Base-by-base conservation (phyloP, 1,140 invertebrate genomes). In the Drusus annulatus region DNA sequence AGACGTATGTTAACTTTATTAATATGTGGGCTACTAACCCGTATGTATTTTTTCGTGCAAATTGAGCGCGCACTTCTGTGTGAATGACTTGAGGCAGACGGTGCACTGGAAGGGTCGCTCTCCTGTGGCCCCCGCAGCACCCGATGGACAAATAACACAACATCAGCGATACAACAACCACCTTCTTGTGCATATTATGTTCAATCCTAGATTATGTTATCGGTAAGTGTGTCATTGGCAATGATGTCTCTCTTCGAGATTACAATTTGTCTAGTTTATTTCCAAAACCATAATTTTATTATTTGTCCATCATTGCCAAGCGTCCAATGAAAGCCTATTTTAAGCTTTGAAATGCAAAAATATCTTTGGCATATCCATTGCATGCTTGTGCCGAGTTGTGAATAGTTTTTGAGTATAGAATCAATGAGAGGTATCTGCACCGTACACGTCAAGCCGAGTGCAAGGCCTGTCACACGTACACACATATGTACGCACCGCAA, bases 11-110 rank as follows among this genome's bases (percentile, higher is more conserved):
- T 60, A 60, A 60, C 58, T 60, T 23, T 23, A 60, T 60, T 60
- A 60, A 60, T 60, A 60, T 60, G 23, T 60, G 58, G 58, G 58
- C 58, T 60, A 60, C 89, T 90, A 89, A 88, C 90, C 91, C 85
- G 91, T 91, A 88, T 92, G 91, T 88, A 91, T 91, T 86, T 90
- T 93, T 93, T 91, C 90, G 87, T 92, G 91, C 84, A 91, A 91
- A 89, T 91, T 92, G 85, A 92, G 88, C 88, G 91, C 90, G 85
- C 91, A 92, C 82, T 92, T 93, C 89, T 93, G 92, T 75, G 93
- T 93, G 87, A 93, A 93, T 83, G 92, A 93, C 88, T 93, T 93
- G 87, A 92, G 91, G 88, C 93, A 93, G 84, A 93, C 88, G 84
- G 91, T 91, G 88, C 93, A 93, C 84, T 92, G 90, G 87, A 93